Base-by-base conservation (phyloP, 2,797 vertebrate genomes). In the Tokudaia muenninki region DNA sequence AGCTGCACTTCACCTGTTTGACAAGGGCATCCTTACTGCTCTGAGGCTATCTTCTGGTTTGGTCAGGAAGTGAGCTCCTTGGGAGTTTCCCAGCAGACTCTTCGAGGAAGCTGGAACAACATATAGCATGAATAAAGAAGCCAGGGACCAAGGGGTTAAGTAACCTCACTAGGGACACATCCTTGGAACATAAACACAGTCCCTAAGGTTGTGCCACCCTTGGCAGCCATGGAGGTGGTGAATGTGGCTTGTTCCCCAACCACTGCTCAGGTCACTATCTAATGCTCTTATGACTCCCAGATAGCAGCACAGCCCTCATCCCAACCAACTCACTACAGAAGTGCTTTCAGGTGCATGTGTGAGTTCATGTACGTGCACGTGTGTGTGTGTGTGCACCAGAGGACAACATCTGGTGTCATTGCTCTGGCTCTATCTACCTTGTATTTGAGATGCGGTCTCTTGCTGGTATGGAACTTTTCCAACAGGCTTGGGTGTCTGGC, bases 101-200 rank as follows among this genome's bases (percentile, higher is more conserved):
- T 44, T 19, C 57, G 1, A 0, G 6, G 22, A 7, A 2, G n/a
- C 70, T 3, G n/a, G 67, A 11, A 2, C 19, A 11, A 0, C 10
- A 13, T 12, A 9, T 0, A 24, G 4, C 16, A 31, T 21, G 2
- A 47, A 78, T 1, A 34, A 65, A 75, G 67, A 81, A 3, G 47
- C 74, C 7, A 13, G 29, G 74, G 63, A 52, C 44, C 92, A 81
- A 90, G 55, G 79, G 19, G 24, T 70, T 70, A 0, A 65, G 95
- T 17, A 8, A 29, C 37, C 17, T n/a, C 65, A 4, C 3, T 0
- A 8, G 79, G 44, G 83, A 92, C 81, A 72, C 89, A 87, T 21
- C 83, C 96, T 90, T 0, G 1, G 4, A 59, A n/a, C 59, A 24
- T 3, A 55, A 75, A 22, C 29, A 16, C 16, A 21, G 52, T 41